A percentile compares a stretch with the other conserved stretches of the same genome.
Conservation (phyloP, 2,113 vertebrate species). For the Stigmatopora nigra region DNA sequence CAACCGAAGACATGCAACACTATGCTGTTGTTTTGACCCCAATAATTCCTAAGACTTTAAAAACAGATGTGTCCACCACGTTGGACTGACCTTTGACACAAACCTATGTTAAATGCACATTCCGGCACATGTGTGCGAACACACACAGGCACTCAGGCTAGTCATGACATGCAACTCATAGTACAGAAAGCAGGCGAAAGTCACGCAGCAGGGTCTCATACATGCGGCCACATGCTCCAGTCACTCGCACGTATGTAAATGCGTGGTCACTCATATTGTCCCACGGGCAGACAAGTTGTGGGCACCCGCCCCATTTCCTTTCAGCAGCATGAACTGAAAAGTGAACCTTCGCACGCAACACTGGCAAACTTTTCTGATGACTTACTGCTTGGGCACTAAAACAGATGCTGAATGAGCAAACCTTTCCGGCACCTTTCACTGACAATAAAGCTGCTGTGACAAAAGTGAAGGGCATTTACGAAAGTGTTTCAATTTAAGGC, state of each 20-base stretch:
- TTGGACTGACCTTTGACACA: constrained; percentile 29
- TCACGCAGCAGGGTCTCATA: constrained; percentile 41
- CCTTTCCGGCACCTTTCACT: background rate
- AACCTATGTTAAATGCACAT: background rate
- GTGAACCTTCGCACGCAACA: constrained; percentile 12
- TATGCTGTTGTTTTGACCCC: background rate
- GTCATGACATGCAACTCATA: constrained; percentile 44
- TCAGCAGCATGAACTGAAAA: constrained; percentile 18
- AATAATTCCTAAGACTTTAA: background rate
- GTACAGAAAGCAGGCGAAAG: constrained; percentile 33
- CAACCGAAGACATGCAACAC: background rate
- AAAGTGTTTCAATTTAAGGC: background rate
- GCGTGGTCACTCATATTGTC: constrained; percentile 23
- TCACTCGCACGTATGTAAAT: background rate
- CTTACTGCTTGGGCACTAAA: background rate
- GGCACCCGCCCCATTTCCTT: constrained; percentile 33
- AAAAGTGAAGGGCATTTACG: background rate
- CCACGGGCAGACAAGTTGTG: constrained; percentile 20
- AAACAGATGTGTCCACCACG: constrained; percentile 43
- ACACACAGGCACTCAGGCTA: background rate
- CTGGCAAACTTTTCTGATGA: no score
- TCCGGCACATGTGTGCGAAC: background rate
- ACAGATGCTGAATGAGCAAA: constrained; percentile 4
- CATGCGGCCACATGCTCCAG: constrained; percentile 48
- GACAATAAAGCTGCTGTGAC: background rate